Evolutionary conservation across 2,113 vertebrate species (phyloP).

Genomic region (Scartelaos histophorus): DNA sequence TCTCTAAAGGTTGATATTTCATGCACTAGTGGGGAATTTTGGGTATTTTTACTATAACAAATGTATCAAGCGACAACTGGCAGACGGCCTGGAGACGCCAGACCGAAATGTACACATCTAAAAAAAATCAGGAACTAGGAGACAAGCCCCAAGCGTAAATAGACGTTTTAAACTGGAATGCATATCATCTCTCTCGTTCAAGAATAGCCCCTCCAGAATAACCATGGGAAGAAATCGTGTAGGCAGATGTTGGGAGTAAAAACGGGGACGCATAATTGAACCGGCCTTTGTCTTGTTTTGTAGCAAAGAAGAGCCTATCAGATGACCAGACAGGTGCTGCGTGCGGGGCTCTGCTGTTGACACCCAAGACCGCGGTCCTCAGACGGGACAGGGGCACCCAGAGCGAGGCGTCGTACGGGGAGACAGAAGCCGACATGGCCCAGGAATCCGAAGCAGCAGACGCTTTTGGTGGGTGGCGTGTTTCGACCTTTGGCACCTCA

Average conservation of each 20-base stretch:
- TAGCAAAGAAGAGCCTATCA: slow-evolving; percentile 72
- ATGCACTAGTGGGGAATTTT: slow-evolving; percentile 3
- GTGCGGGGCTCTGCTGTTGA: slow-evolving; percentile 33
- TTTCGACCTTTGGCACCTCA: not conserved
- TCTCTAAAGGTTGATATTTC: slow-evolving; percentile 1
- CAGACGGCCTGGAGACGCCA: slow-evolving; percentile 42
- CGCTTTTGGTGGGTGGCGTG: slow-evolving; percentile 58
- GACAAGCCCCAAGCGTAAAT: slow-evolving; percentile 54
- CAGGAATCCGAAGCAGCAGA: slow-evolving; percentile 26
- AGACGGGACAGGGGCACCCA: slow-evolving; percentile 88
- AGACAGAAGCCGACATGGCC: slow-evolving; percentile 27
- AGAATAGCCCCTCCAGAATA: slow-evolving; percentile 75
- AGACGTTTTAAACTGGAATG: slow-evolving; percentile 71
- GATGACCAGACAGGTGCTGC: slow-evolving; percentile 73
- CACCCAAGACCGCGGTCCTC: slow-evolving; percentile 56
- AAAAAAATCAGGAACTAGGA: slow-evolving; percentile 45
- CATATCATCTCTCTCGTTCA: slow-evolving; percentile 63
- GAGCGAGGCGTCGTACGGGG: slow-evolving; percentile 67
- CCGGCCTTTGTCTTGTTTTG: slow-evolving; percentile 42
- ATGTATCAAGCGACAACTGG: slow-evolving; percentile 64
- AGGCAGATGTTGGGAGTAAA: slow-evolving; percentile 59
- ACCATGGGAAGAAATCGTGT: slow-evolving; percentile 54
- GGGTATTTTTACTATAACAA: slow-evolving; percentile 32
- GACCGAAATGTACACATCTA: slow-evolving; percentile 67
- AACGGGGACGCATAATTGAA: slow-evolving; percentile 52